Evolutionary conservation across 2,113 vertebrate genomes (phyloP).

Genomic region (Lepisosteus osseus): DNA sequence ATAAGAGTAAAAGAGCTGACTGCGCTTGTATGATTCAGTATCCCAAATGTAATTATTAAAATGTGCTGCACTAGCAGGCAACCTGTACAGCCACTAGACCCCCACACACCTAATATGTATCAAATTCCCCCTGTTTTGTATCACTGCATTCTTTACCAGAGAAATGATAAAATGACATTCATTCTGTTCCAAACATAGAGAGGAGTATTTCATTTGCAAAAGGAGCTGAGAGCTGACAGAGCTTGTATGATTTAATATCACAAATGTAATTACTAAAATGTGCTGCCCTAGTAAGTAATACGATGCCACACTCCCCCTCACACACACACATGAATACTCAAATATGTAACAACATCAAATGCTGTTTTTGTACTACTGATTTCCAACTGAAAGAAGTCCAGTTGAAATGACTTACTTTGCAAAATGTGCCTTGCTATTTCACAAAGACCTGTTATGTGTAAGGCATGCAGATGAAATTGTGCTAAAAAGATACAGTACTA

Average conservation of each 20-base stretch:
- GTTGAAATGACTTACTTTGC: too few relatives aligned
- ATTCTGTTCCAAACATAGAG: constrained; percentile 20
- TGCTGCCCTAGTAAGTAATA: constrained; percentile 52
- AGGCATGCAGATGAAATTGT: too few relatives aligned
- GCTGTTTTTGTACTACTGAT: constrained; percentile 21
- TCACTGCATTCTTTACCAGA: constrained; percentile 26
- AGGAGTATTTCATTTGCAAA: constrained; percentile 38
- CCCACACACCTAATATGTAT: constrained; percentile 19
- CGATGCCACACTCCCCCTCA: constrained; percentile 43
- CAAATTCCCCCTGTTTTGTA: constrained; percentile 11
- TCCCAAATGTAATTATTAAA: constrained; percentile 25
- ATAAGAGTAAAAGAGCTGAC: constrained; percentile 20
- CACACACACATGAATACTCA: constrained; percentile 6
- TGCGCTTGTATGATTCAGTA: constrained; percentile 21
- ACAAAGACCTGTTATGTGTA: too few relatives aligned
- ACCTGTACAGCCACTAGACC: constrained; percentile 5
- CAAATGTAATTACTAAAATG: constrained; percentile 60
- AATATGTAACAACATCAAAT: constrained; percentile 36
- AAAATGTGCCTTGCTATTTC: too few relatives aligned
- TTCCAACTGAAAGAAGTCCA: too few relatives aligned
- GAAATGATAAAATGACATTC: constrained; percentile 41
- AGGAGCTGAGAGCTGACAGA: constrained; percentile 36
- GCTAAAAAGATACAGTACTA: too few relatives aligned
- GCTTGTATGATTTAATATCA: constrained; percentile 49
- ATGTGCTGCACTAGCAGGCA: constrained; percentile 26